phyloP scores from a whole-genome alignment of 2,888 invertebrate species.

The Heteromyza rotundicornis region DNA sequence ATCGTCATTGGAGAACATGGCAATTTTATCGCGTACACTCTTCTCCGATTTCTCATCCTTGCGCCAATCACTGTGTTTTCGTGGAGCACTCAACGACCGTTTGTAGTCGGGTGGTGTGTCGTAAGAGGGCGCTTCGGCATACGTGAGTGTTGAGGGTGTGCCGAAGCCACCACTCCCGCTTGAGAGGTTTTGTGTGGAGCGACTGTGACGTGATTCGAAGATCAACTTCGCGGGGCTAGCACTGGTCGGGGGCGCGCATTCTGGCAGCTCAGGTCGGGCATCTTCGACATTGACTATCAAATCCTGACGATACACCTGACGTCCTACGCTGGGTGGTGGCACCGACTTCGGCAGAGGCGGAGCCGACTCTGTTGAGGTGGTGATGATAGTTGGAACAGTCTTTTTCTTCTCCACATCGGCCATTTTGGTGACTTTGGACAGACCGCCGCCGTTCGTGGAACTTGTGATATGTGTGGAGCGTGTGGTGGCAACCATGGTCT shows the following conservation, averaged over 20 bases:
- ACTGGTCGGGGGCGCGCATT: conserved; percentile 7
- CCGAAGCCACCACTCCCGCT: conserved; percentile 27
- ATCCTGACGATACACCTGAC: conserved; percentile 61
- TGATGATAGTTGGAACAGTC: conserved; percentile 22
- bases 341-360: conserved; percentile 62
- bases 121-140: conserved; percentile 30
- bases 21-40: conserved; percentile 85
- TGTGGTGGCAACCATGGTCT: conserved; percentile 39
- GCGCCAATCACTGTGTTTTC: conserved; percentile 64
- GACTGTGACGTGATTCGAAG: conserved; percentile 41
- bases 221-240: conserved; percentile 35
- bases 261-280: conserved; percentile 32
- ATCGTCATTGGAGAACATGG: conserved; percentile 76
- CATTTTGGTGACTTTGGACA: conserved; percentile 17
- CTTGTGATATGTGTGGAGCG: conserved; percentile 35
- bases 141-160: conserved; percentile 35
- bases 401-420: conserved; percentile 28
- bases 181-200: conserved; percentile 40
- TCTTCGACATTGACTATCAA: conserved; percentile 60
- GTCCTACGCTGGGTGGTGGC: conserved; percentile 58
- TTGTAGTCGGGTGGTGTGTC: conserved; percentile 45
- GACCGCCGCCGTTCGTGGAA: conserved; percentile 26
- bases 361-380: conserved; percentile 32
- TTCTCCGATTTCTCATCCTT: conserved; percentile 81
- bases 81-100: conserved; percentile 53